Evolutionary conservation across 2,113 vertebrate genomes (phyloP).

Genomic region (Axis porcinus): DNA sequence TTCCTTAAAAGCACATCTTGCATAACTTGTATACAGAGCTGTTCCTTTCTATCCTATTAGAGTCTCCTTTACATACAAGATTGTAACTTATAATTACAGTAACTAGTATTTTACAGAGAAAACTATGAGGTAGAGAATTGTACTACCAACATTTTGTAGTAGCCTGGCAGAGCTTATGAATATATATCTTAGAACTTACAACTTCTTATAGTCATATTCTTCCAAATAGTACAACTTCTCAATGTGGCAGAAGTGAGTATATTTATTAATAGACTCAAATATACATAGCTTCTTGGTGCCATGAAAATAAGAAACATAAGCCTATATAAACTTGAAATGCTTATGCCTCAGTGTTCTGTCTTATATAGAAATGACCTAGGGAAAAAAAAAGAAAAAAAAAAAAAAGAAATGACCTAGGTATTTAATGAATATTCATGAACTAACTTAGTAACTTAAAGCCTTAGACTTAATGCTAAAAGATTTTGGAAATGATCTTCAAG

Average conservation of each 20-base stretch:
- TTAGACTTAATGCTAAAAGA: neutral
- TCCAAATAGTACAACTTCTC: neutral
- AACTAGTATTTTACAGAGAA: neutral
- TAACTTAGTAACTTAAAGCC: neutral
- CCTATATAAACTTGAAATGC: neutral
- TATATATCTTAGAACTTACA: neutral
- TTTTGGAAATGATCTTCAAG: conserved; percentile 7
- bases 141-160: neutral
- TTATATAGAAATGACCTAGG: neutral
- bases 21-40: neutral
- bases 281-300: neutral
- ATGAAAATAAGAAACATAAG: neutral
- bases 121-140: neutral
- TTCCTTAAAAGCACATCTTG: neutral
- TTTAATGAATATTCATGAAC: neutral
- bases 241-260: neutral
- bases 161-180: neutral
- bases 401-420: neutral
- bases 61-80: conserved; percentile 10
- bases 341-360: neutral
- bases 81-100: neutral
- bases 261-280: conserved; percentile 1
- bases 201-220: neutral
- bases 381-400: no score
- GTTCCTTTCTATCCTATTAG: neutral